Evolutionary conservation across 2,888 invertebrate genomes (phyloP), one percentile per base, ranked within the genome.

Genomic region (Tetanocera ferruginea): DNA sequence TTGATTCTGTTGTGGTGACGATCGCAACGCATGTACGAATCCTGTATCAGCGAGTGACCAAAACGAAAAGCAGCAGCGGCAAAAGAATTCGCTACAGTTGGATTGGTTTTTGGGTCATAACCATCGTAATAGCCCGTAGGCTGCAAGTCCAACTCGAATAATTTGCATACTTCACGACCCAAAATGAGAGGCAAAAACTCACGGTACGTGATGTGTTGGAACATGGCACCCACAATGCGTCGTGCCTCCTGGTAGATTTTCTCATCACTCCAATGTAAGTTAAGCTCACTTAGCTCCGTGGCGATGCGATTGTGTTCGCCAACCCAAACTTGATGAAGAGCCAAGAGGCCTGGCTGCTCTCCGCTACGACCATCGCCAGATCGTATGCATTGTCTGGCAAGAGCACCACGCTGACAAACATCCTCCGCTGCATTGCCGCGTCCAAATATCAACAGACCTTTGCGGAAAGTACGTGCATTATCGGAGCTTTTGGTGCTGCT

Each of bases 191-290:
- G 96, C 78, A 97, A 89, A 87, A 95, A 96, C 87, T 97, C 96
- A 3, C 94, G 92, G 85, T 94, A 97, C 0, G 95, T 95, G 77
- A 97, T 95, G 83, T 96, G 96, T 87, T 97, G 97, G 70, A 96
- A 90, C 87, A 95, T 91, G 17, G 96, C 96, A 0, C 94, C 94
- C 4, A 97, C 91, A 71, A 97, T 95, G 83, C 94, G 93, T 28
- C 97, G 91, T 0, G 95, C 93, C 89, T 97, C 97, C 85, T 96
- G 96, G 87, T 94, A 97, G 14, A 95, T 91, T 86, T 94, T 94
- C 86, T 97, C 97, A 86, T 97, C 97, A 84, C 94, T 94, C 97
- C 97, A 97, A 84, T 95, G 95, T 0, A 93, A 93, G 90, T 97
- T 97, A 57, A 96, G 85, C 67, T 92, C 92, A 5, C 93, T 91